phyloP scores from a whole-genome alignment of 53 echinoderm and acorn worm species.

The Crossaster papposus region DNA sequence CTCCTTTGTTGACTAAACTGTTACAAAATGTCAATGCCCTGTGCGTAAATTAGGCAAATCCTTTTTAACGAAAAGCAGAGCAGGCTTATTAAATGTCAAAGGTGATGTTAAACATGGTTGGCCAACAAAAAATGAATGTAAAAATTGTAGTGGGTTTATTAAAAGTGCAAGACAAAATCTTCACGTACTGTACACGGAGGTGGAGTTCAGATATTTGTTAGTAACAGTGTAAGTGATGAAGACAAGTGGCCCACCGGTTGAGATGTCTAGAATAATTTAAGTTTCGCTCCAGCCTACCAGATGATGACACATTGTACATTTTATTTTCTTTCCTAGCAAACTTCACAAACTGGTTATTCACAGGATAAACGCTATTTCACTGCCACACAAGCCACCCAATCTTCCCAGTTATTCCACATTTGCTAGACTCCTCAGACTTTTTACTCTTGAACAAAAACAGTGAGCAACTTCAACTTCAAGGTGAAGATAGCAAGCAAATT shows the following conservation, averaged over 20 bases:
- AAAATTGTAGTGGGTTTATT: neutral
- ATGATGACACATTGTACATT: too few relatives aligned
- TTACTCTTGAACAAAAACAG: neutral
- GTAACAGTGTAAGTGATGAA: too few relatives aligned
- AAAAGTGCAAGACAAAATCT: neutral
- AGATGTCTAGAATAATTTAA: too few relatives aligned
- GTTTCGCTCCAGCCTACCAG: too few relatives aligned
- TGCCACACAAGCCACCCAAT: neutral
- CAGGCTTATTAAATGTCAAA: neutral
- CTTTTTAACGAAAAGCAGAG: neutral
- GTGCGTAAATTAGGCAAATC: neutral
- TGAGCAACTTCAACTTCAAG: neutral
- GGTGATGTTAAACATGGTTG: neutral
- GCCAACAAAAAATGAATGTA: neutral
- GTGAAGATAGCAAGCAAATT: too few relatives aligned
- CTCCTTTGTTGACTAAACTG: neutral
- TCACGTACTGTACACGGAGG: neutral
- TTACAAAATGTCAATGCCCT: neutral
- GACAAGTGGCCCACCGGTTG: too few relatives aligned
- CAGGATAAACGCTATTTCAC: too few relatives aligned
- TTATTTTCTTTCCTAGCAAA: too few relatives aligned
- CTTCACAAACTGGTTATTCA: too few relatives aligned
- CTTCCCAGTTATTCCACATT: neutral
- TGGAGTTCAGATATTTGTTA: too few relatives aligned
- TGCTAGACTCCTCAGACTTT: neutral